Conservation (phyloP, 2,888 invertebrate species). For the Octonoba sinensis region DNA sequence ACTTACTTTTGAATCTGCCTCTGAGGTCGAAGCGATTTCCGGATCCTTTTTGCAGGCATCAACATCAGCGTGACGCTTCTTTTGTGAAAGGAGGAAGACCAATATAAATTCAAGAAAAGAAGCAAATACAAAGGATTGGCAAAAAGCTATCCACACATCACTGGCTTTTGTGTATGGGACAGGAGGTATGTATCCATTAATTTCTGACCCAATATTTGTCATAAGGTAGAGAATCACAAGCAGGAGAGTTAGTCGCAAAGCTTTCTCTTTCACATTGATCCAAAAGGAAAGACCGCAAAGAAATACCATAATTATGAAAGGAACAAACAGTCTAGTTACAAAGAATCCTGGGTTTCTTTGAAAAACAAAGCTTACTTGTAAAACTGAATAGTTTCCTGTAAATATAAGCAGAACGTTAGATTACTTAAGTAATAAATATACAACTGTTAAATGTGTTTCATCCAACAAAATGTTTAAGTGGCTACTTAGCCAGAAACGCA, state of each 20-base stretch:
- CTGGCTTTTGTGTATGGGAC: constrained; percentile 40
- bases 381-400: constrained; percentile 14
- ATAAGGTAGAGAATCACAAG: constrained; percentile 34
- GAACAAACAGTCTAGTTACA: constrained; percentile 38
- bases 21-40: not conserved
- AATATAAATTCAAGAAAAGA: constrained; percentile 35
- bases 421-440: not conserved
- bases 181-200: constrained; percentile 15
- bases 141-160: constrained; percentile 50
- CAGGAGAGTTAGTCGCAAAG: constrained; percentile 26
- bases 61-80: constrained; percentile 1
- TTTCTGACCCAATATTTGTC: constrained; percentile 10
- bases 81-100: constrained; percentile 9
- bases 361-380: constrained; percentile 19
- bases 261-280: constrained; percentile 31
- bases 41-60: not conserved
- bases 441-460: no score
- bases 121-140: constrained; percentile 33
- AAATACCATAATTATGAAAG: constrained; percentile 27
- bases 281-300: constrained; percentile 40
- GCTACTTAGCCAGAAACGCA: no score
- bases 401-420: constrained; percentile 4
- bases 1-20: constrained; percentile 37
- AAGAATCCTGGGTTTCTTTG: constrained; percentile 33
- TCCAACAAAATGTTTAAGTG: no score